Base-by-base conservation (phyloP, 2,888 invertebrate genomes). In the Onthophagus sagittarius region DNA sequence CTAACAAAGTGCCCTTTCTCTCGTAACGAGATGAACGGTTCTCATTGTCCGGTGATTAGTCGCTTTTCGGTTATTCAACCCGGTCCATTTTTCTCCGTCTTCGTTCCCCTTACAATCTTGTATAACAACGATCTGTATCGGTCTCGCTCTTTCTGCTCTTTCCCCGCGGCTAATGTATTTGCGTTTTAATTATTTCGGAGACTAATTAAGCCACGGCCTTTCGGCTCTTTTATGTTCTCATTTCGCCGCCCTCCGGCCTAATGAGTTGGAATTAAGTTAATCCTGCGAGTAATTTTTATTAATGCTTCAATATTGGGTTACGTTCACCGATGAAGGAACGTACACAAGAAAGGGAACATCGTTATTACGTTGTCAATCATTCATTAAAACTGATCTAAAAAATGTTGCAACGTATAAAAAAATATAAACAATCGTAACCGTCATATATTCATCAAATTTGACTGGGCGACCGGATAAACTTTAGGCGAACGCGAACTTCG, bases 291-390 rank as follows among this genome's bases (percentile, higher is more conserved):
- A 69, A 72, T 72, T 72, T 69, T 72, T 72, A 72, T 72, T 72
- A 72, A 72, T 72, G 67, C 67, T 62, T 72, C 72, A 72, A 72
- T 72, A 72, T 72, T 72, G 67, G 72, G 72, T 72, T 72, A 72
- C 63, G 63, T 63, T 71, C 39, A 23, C 23, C 23, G 23, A 23
- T 53, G 39, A 53, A 53, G 39, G 11, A 53, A 23, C 23, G 23
- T 23, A 23, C 3, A 53, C 4, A 53, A 53, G 39, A 53, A 53
- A 53, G 39, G 39, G 6, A 53, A 53, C 39, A 53, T 53, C 39
- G 11, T 53, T 53, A 53, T 53, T 53, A 53, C 39, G 6, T 4
- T 7, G 6, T 53, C 39, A 53, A 53, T 53, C 39, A 23, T 3
- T 23, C 23, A 53, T 9, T 11, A 53, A 11, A 53, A 9, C 11